These are phyloP conservation scores for Takifugu flavidus DNA, from an alignment of 2,113 vertebrate species.

Conservation along the genomic window DNA sequence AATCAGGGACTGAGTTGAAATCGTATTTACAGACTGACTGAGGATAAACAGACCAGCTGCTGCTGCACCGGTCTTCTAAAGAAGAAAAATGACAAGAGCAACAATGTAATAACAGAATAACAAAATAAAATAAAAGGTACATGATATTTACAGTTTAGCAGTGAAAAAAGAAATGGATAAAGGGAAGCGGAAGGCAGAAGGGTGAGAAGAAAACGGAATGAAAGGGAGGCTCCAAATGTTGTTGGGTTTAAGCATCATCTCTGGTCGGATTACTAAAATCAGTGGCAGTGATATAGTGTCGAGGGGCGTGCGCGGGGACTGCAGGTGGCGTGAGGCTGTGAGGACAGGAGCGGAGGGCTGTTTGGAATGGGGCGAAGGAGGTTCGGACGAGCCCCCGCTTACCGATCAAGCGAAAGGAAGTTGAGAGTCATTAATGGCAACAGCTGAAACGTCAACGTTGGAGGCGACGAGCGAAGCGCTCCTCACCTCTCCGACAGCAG, in stretches of 20 bases:
- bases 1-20: conserved; percentile 71
- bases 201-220: conserved; percentile 30
- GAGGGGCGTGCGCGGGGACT: neutral
- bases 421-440: conserved; percentile 15
- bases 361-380: conserved; percentile 18
- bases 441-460: conserved; percentile 3
- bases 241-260: conserved; percentile 41
- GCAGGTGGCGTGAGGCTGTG: no score
- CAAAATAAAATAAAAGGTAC: conserved; percentile 77
- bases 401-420: conserved; percentile 16
- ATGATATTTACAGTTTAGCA: conserved; percentile 81
- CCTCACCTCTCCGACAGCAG: neutral
- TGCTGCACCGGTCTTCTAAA: conserved; percentile 68
- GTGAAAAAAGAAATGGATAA: conserved; percentile 43
- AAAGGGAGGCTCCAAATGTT: conserved; percentile 56
- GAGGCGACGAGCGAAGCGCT: neutral
- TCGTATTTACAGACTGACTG: conserved; percentile 78
- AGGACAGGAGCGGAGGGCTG: conserved; percentile 8
- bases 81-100: conserved; percentile 73
- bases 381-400: conserved; percentile 6
- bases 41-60: conserved; percentile 67
- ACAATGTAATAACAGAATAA: conserved; percentile 79
- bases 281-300: conserved; percentile 34
- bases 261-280: conserved; percentile 44
- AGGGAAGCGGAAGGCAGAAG: conserved; percentile 30